These are phyloP conservation scores for Cheumatopsyche charites DNA, from an alignment of 1,140 invertebrate genomes.

Conservation along the genomic window DNA sequence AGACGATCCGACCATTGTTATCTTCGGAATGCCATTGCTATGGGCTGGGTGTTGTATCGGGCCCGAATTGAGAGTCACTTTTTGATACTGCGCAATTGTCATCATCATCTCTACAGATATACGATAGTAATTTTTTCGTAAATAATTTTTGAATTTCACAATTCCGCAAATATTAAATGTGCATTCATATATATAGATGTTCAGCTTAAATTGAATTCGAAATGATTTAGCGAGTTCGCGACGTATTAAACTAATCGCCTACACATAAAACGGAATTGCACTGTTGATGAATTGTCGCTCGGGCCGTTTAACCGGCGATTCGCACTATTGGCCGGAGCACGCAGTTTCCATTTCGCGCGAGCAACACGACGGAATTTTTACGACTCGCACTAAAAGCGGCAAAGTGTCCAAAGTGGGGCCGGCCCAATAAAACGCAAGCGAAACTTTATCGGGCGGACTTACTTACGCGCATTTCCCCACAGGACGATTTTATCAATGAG, in stretches of 20 bases:
- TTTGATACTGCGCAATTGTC: background rate
- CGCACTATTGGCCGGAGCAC: background rate
- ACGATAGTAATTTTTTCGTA: background rate
- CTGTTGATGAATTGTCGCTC: background rate
- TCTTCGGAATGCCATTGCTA: background rate
- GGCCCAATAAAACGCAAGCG: constrained; percentile 43
- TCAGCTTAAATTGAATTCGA: background rate
- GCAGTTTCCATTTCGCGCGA: constrained; percentile 14
- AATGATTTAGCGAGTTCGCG: too few species aligned
- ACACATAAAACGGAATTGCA: too few species aligned
- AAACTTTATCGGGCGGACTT: constrained; percentile 44
- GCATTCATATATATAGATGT: background rate
- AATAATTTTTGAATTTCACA: too few species aligned
- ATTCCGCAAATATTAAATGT: background rate
- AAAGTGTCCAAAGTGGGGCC: constrained; percentile 20
- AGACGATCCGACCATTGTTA: background rate
- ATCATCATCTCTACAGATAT: background rate
- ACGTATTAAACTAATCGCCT: too few species aligned
- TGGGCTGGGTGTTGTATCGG: background rate
- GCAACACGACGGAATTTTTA: constrained; percentile 20
- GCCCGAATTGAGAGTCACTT: background rate
- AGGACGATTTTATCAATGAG: constrained; percentile 37
- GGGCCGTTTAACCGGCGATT: background rate
- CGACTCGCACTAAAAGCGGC: constrained; percentile 27
- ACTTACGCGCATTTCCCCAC: constrained; percentile 35